Evolutionary conservation across 2,797 vertebrate species (phyloP), one percentile per base, ranked within the genome.

Genomic region (Melanotaenia trifasciata): DNA sequence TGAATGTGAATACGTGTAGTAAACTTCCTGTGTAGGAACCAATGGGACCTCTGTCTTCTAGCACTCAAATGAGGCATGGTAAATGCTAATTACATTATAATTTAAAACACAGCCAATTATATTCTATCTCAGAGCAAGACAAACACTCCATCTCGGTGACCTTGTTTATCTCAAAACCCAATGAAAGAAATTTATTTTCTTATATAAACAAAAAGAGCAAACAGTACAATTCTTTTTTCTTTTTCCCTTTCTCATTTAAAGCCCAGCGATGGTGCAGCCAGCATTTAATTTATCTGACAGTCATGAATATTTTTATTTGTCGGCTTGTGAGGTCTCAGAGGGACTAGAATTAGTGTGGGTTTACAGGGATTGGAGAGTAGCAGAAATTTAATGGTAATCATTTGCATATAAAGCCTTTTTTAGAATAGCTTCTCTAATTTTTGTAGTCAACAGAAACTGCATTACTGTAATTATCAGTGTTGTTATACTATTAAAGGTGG

Each of bases 21-120:
- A 71, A 80, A 53, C 24, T 79, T 79, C 62, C 69, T 76, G 67
- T 43, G 58, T 11, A 22, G 63, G 28, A 58, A 72, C 80, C 79
- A 62, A 35, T 64, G 64, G 79, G 72, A 64, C 57, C 65, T 59
- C 26, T 60, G 65, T 63, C 66, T 82, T 72, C 87, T 80, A 74
- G 32, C 54, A 40, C 66, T 57, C 43, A 81, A 76, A 86, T 90
- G 85, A 89, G 62, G 38, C 84, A 76, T 30, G 78, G 40, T 77
- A 81, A 85, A 87, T 84, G 89, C 79, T 87, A 89, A 89, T 90
- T 82, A 87, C 47, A 64, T 65, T 53, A 73, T 64, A 54, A 80
- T 89, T 87, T 73, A 74, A 88, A 86, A 86, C 70, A 72, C 18
- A 70, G 76, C 77, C 77, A 90, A 90, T 90, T 87, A 86, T 74